Evolutionary conservation across 2,797 vertebrate species (phyloP), one percentile per base, ranked within the genome.

Genomic region (Morus bassanus): DNA sequence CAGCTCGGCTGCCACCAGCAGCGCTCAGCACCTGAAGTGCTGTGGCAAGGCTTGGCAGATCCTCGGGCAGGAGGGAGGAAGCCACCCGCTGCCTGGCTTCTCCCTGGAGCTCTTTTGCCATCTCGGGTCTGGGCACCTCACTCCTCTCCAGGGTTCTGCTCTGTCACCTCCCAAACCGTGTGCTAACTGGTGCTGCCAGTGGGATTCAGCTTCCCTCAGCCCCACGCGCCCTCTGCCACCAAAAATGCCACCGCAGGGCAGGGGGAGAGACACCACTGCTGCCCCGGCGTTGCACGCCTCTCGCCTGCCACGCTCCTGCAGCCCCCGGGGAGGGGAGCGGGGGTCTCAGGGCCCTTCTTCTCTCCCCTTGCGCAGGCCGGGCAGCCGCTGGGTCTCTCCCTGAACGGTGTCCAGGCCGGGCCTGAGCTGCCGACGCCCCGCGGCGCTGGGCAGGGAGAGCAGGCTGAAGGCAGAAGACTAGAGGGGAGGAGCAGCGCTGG

Each of bases 41-140:
- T 25, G 0, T 2, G 3, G 24, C 0, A 4, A 31, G 46, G 13
- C n/a, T 25, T 6, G 7, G 37, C 0, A 1, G 61, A 24, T 4
- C 31, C 1, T 22, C 10, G 69, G 70, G 39, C 35, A 35, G 53
- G 41, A 43, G 39, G 18, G 53, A 56, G 13, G 41, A 35, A n/a
- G 24, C 6, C 1, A 0, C 60, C 6, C 0, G 1, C 12, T 27
- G 19, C 41, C 31, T 27, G 45, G 28, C 19, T 33, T 65, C 59
- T 53, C 19, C 30, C 25, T 27, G 28, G 51, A 14, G 75, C 17
- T 9, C 11, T 60, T 72, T 22, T 8, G 14, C 64, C 48, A 8
- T 6, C 25, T 64, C 0, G 2, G 4, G 11, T 56, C 28, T 6
- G 23, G 12, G 33, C 30, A 45, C 39, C 31, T 39, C 3, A 1